Base-by-base conservation (phyloP, 2,888 invertebrate species). In the Dyspetes luteomarginatus region DNA sequence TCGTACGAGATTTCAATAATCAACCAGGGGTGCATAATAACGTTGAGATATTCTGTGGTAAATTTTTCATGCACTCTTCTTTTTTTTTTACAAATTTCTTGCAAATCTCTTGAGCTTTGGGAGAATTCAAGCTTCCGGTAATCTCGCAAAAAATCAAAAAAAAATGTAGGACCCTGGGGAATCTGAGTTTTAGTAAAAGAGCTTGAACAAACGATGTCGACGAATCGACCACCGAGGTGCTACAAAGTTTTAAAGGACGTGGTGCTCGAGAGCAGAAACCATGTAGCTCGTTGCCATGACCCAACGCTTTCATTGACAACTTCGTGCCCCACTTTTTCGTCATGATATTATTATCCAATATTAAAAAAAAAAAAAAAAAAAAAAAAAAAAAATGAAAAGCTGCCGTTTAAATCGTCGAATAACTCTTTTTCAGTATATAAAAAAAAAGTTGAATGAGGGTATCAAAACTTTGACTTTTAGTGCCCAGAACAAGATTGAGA, bases 401-500 rank as follows among this genome's bases (percentile, higher is more conserved):
- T 36, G 17, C 36, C 36, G 22, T 60, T 52, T 50, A 15, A 17
- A n/a, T 9, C 15, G 58, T 52, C 22, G 36, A 19, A 30, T 2
- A 30, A 41, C 9, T 43, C 19, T 45, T 43, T 26, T 56, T 48
- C n/a, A n/a, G n/a, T 50, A 12, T 12, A 48, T 19, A 41, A 48
- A 65, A 60, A 19, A 76, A 67, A 45, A 36, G 71, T 52, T 43
- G 43, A 24, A 43, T 50, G 24, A 58, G 48, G 19, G 22, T 15
- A 67, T 45, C 30, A 36, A 69, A 79, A 74, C 64, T 74, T 68
- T 56, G 48, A 69, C 62, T 69, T 79, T 75, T 69, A 52, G 45
- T 52, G 50, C 17, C 24, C 62, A 17, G 41, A 36, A 48, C 43
- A 76, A 80, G 76, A 72, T 67, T 71, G 60, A 80, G 80, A 76